Evolutionary conservation across 2,888 invertebrate genomes (phyloP), one percentile per base, ranked within the genome.

Genomic region (Watsonalla cultraria): DNA sequence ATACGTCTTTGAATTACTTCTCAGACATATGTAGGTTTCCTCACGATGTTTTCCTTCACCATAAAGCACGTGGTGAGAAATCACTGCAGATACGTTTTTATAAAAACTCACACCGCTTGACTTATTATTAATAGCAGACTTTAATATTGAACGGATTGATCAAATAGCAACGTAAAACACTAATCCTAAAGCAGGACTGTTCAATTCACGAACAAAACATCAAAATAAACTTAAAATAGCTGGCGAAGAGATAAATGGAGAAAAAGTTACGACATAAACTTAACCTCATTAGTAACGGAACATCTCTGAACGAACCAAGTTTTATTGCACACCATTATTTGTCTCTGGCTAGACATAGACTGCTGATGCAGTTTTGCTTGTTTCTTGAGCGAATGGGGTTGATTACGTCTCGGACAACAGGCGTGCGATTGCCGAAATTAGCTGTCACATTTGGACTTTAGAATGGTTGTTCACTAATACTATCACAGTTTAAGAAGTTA

Each of bases 311-410:
- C 49, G 14, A 49, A 49, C 37, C 14, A 49, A 49, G 11, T 42
- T 42, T 39, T 5, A 49, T 37, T 37, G 37, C 15, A 49, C 9
- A 37, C 48, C 7, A 48, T 48, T 37, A 49, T 49, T 79, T 74
- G 68, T 81, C 80, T 80, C 77, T 68, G 70, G 59, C 64, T 70
- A 73, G 72, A 62, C 58, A 14, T 37, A 49, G 53, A 60, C 57
- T 57, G 51, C 50, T 56, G 57, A 56, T 76, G 77, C 72, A 76
- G 68, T 72, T 72, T 68, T 73, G 72, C 65, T 68, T 62, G 58
- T 67, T 66, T 60, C 60, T 65, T 66, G 65, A 77, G 75, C 75
- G 75, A 59, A 35, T 37, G 14, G 35, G 54, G 61, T 79, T 5
- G 42, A 42, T 42, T 42, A 42, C 8, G 7, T 42, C 7, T 39